These are phyloP conservation scores for Zosterops pallidus DNA, from an alignment of 2,113 vertebrate species.

Conservation along the genomic window DNA sequence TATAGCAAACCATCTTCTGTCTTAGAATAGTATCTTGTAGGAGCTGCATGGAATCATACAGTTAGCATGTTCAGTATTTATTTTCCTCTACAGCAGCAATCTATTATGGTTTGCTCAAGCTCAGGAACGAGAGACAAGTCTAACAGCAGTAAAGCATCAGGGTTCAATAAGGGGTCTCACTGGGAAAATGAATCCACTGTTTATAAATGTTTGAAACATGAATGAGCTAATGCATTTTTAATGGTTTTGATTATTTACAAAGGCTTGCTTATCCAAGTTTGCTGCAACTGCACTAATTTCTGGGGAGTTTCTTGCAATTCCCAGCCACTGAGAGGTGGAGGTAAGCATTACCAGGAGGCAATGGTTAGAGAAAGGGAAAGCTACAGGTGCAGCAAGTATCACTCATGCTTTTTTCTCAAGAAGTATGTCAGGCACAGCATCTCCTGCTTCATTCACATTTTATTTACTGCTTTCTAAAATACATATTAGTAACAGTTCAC, in stretches of 20 bases:
- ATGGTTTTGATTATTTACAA: not conserved
- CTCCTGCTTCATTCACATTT: not conserved
- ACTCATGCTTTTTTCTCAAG: not conserved
- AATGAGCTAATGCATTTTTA: not conserved
- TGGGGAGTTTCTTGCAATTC: not conserved
- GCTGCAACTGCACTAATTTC: not conserved
- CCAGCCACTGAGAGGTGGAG: fast-evolving
- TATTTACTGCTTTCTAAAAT: constrained; percentile 17
- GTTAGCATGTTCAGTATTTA: not conserved
- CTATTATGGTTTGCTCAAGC: not conserved
- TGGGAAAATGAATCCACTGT: not conserved
- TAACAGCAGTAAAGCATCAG: not conserved
- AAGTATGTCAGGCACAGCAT: not conserved
- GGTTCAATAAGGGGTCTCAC: not conserved
- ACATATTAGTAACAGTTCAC: not conserved
- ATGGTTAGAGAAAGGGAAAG: not conserved
- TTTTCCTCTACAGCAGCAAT: not conserved
- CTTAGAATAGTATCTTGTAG: not conserved
- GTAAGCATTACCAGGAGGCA: not conserved
- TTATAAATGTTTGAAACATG: not conserved
- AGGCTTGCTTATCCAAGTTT: not conserved
- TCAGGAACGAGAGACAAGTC: not conserved
- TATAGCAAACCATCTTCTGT: not conserved
- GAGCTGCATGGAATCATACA: not conserved
- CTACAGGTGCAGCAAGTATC: not conserved